A percentile compares a stretch with the other conserved stretches of the same genome.
Conservation (phyloP, 2,797 vertebrate genomes). For the Tokudaia muenninki region DNA sequence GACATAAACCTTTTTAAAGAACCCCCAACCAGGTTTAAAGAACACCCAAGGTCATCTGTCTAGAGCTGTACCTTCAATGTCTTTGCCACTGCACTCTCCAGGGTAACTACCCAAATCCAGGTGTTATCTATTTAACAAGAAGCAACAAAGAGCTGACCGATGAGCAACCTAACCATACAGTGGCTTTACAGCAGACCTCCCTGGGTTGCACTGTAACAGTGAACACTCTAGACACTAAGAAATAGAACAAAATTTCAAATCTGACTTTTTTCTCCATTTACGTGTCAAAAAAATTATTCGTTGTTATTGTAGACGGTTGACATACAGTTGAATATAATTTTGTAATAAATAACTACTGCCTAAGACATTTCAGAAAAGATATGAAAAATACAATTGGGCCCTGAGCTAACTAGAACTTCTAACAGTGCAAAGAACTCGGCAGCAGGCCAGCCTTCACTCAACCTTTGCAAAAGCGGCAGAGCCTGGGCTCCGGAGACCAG, state of each 20-base stretch:
- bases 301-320: slow-evolving; percentile 80
- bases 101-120: slow-evolving; percentile 31
- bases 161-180: slow-evolving; percentile 61
- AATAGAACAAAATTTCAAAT: slow-evolving; percentile 73
- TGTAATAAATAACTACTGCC: slow-evolving; percentile 85
- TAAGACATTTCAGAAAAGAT: slow-evolving; percentile 83
- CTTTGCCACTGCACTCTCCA: slow-evolving; percentile 8
- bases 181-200: background rate
- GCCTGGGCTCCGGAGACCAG: slow-evolving; percentile 61
- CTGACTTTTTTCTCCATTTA: slow-evolving; percentile 1
- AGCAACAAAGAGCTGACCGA: slow-evolving; percentile 58
- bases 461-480: slow-evolving; percentile 85
- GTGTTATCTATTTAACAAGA: slow-evolving; percentile 63
- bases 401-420: slow-evolving; percentile 93
- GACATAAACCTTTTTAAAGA: slow-evolving; percentile 56
- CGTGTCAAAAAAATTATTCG: slow-evolving; percentile 77
- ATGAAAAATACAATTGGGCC: slow-evolving; percentile 88
- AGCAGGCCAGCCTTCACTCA: slow-evolving; percentile 81
- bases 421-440: slow-evolving; percentile 93
- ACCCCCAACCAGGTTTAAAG: slow-evolving; percentile 71
- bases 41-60: slow-evolving; percentile 77
- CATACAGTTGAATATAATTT: slow-evolving; percentile 84
- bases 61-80: slow-evolving; percentile 14
- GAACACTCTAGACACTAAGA: slow-evolving; percentile 65
- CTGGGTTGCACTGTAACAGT: slow-evolving; percentile 57